These are phyloP conservation scores for Azemiops feae DNA, from an alignment of 2,113 vertebrate genomes.

Conservation along the genomic window DNA sequence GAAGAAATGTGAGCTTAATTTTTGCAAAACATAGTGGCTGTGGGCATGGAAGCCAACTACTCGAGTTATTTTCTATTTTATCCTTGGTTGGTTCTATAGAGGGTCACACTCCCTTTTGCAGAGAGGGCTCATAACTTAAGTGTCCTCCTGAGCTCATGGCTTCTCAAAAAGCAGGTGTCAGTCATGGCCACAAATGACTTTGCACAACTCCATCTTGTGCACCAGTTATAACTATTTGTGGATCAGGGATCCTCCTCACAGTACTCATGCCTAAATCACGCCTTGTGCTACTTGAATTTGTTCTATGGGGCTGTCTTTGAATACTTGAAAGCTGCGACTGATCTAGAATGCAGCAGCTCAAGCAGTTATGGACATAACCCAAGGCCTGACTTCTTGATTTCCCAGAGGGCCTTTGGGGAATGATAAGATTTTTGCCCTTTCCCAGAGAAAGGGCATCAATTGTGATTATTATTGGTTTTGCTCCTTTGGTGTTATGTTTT, in stretches of 20 bases:
- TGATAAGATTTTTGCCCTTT: not conserved
- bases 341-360: not conserved
- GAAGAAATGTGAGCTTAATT: no score
- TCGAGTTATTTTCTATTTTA: no score
- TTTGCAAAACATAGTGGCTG: no score
- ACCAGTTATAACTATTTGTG: not conserved
- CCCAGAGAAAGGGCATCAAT: not conserved
- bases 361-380: not conserved
- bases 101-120: no score
- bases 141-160: no score
- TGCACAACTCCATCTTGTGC: not conserved
- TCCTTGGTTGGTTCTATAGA: no score
- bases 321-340: not conserved
- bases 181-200: not conserved
- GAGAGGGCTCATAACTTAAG: no score
- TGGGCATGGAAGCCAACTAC: no score
- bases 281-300: not conserved
- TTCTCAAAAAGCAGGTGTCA: no score
- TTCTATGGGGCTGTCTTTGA: not conserved
- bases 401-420: not conserved
- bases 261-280: not conserved
- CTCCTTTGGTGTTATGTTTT: not conserved
- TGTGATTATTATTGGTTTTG: not conserved
- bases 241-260: not conserved
- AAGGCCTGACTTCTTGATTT: not conserved